phyloP scores from a whole-genome alignment of 2,797 vertebrate species.

The Mionectes olivaceus region DNA sequence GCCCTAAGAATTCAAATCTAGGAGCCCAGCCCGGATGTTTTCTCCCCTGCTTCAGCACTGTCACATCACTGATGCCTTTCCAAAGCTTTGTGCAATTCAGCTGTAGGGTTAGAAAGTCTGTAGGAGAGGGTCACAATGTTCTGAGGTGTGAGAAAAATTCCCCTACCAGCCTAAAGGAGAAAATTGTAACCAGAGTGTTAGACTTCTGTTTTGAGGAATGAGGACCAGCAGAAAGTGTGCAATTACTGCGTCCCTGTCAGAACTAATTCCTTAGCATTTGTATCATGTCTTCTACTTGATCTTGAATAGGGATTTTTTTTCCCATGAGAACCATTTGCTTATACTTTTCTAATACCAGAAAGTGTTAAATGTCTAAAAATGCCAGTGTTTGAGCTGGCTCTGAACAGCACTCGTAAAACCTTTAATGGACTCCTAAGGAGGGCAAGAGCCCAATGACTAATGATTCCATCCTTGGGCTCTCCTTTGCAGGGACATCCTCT shows the following conservation, averaged over 20 bases:
- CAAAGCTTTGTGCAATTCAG: background rate
- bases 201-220: background rate
- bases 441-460: background rate
- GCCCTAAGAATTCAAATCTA: background rate
- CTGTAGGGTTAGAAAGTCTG: background rate
- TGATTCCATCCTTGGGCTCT: background rate
- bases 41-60: rapidly evolving
- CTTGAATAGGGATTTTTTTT: background rate
- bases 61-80: background rate
- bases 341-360: background rate
- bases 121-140: background rate
- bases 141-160: background rate
- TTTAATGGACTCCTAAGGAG: background rate
- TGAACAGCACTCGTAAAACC: background rate
- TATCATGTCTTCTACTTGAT: background rate
- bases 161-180: background rate
- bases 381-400: background rate
- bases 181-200: background rate
- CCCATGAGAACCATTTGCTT: background rate
- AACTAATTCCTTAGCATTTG: background rate
- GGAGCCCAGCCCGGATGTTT: background rate
- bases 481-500: background rate
- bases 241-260: background rate
- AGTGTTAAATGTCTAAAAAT: background rate
- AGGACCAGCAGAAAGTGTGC: background rate